A percentile compares a stretch with the other conserved stretches of the same genome.
Evolutionary conservation across 1,140 invertebrate species (phyloP).

Genomic region (Protaetia brevitarsis): DNA sequence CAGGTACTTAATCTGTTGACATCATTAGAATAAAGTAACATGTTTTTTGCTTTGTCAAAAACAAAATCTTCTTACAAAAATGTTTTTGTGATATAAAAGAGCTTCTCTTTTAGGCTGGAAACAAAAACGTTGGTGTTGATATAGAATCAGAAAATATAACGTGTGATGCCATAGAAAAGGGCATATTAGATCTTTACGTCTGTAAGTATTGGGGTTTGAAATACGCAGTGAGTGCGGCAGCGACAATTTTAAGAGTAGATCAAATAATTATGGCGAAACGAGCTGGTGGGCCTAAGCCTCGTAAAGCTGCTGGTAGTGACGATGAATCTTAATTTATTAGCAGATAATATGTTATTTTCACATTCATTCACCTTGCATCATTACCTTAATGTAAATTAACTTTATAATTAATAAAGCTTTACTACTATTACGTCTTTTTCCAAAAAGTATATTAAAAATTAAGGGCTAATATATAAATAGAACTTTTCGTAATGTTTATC

Average conservation of each 20-base stretch:
- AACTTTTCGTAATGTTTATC: too few relatives aligned
- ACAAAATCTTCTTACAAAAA: background rate
- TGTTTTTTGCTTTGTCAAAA: background rate
- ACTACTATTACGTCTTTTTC: too few relatives aligned
- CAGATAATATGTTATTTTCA: background rate
- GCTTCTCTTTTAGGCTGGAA: slow-evolving; percentile 61
- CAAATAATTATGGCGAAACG: slow-evolving; percentile 98
- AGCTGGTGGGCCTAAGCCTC: slow-evolving; percentile 90
- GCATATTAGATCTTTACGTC: slow-evolving; percentile 81
- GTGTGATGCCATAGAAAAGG: slow-evolving; percentile 72
- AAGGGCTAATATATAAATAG: too few relatives aligned
- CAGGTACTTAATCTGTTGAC: slow-evolving; percentile 51
- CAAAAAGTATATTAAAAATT: too few relatives aligned
- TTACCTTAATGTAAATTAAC: background rate
- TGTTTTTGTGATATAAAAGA: background rate
- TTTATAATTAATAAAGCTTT: slow-evolving; percentile 1
- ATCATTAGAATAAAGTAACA: slow-evolving; percentile 15
- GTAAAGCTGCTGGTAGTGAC: slow-evolving; percentile 64
- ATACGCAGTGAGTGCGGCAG: slow-evolving; percentile 89
- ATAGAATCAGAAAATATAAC: slow-evolving; percentile 72
- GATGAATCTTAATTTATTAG: slow-evolving; percentile 53
- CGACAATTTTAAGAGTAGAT: slow-evolving; percentile 95
- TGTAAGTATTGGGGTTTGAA: slow-evolving; percentile 93
- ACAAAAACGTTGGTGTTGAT: slow-evolving; percentile 82
- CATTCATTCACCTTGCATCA: background rate